Evolutionary conservation across 30 jellyfish, hydroid and myxozoan species (phyloP).

Genomic region (Nemopilema nomurai): DNA sequence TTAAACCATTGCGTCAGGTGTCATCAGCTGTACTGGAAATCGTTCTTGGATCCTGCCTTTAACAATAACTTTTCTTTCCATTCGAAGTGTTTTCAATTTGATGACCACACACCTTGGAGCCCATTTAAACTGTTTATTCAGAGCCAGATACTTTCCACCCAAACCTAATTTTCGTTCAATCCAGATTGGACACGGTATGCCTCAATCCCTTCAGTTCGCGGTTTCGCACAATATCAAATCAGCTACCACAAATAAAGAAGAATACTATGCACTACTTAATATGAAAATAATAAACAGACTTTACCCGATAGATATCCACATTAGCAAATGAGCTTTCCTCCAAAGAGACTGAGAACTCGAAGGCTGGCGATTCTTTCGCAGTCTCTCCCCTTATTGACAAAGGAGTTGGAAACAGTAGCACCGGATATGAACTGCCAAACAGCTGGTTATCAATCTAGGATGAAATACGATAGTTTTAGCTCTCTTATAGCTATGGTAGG

Average conservation of each 20-base stretch:
- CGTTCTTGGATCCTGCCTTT: too few relatives aligned
- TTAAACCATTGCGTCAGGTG: too few relatives aligned
- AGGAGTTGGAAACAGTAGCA: constrained; percentile 83
- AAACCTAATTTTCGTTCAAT: too few relatives aligned
- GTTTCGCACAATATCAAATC: too few relatives aligned
- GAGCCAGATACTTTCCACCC: too few relatives aligned
- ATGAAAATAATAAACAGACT: neutral
- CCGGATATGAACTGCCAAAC: constrained; percentile 85
- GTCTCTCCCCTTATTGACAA: constrained; percentile 41
- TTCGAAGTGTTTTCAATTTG: too few relatives aligned
- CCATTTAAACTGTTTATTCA: too few relatives aligned
- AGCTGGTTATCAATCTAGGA: constrained; percentile 88
- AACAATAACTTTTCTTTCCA: too few relatives aligned
- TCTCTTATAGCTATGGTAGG: neutral
- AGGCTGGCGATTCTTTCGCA: constrained; percentile 47
- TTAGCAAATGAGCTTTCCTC: constrained; percentile 47
- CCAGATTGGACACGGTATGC: too few relatives aligned
- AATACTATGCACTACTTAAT: neutral
- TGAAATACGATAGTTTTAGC: neutral
- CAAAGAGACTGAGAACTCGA: constrained; percentile 47
- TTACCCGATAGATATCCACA: constrained; percentile 63
- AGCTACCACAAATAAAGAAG: neutral
- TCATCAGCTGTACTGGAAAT: too few relatives aligned
- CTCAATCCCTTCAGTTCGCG: too few relatives aligned
- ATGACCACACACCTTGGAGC: too few relatives aligned